These are phyloP conservation scores for Cantharis flavilabris DNA, from an alignment of 2,888 invertebrate species.

Conservation along the genomic window DNA sequence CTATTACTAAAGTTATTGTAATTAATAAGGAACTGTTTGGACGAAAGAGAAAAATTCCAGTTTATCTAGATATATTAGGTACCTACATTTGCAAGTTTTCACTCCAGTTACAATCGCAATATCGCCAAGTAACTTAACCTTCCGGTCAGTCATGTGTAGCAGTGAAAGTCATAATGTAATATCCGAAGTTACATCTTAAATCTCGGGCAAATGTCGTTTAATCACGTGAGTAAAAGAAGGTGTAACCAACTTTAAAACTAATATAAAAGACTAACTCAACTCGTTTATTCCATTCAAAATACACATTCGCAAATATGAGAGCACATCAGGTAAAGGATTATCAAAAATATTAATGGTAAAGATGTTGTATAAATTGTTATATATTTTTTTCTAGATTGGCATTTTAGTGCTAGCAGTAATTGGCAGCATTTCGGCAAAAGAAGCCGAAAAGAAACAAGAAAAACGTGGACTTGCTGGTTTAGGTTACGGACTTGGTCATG, in stretches of 20 bases:
- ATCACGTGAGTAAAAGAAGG: conserved; percentile 19
- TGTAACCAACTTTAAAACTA: conserved; percentile 11
- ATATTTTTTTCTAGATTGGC: conserved; percentile 39
- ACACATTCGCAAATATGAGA: conserved; percentile 32
- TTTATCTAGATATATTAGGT: conserved; percentile 3
- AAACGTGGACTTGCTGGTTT: conserved; percentile 44
- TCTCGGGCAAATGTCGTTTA: conserved; percentile 24
- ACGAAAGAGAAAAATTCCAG: conserved; percentile 16
- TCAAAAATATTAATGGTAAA: neutral
- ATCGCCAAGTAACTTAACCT: conserved; percentile 21
- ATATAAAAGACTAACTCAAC: conserved; percentile 27
- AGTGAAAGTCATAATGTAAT: conserved; percentile 33
- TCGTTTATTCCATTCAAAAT: conserved; percentile 18
- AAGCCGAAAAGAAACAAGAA: conserved; percentile 44
- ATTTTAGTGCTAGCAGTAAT: conserved; percentile 41
- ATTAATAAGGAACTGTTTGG: conserved; percentile 7
- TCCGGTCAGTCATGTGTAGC: conserved; percentile 28
- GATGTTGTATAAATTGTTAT: neutral
- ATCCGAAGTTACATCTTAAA: conserved; percentile 34
- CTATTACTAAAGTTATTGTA: neutral
- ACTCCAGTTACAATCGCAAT: conserved; percentile 6
- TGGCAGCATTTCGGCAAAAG: conserved; percentile 29
- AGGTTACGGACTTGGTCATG: neutral
- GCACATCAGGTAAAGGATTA: conserved; percentile 28
- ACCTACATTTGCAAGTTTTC: conserved; percentile 11